Percentiles rank a stretch among this genome's conserved stretches.
Conservation (phyloP, 2,797 vertebrate species). For the Glyptemys insculpta region DNA sequence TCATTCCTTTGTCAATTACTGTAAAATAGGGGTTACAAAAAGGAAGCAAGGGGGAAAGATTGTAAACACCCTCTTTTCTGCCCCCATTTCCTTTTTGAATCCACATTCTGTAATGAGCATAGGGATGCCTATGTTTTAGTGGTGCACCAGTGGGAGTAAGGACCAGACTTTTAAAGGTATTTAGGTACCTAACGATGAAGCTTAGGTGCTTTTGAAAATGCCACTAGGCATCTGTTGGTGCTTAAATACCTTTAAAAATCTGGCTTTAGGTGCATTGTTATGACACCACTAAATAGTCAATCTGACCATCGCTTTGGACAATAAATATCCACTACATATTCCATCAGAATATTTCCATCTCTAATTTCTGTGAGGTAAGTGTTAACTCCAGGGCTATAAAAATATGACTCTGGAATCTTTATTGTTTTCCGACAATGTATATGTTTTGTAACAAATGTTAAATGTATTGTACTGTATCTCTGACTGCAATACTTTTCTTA, state of each 20-base stretch:
- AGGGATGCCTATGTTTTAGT: not conserved
- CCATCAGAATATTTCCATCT: not conserved
- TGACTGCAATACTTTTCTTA: not conserved
- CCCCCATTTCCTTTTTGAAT: not conserved
- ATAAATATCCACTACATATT: not conserved
- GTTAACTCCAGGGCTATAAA: not conserved
- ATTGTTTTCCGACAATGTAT: not conserved
- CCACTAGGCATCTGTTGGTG: not conserved
- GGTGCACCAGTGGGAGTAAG: not conserved
- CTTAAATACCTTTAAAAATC: not conserved
- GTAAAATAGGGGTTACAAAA: not conserved
- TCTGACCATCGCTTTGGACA: not conserved
- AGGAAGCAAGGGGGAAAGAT: conserved; percentile 5
- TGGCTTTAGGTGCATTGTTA: not conserved
- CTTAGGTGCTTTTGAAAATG: not conserved
- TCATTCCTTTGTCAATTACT: conserved; percentile 20
- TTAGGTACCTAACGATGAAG: not conserved
- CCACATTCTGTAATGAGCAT: not conserved
- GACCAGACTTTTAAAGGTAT: conserved; percentile 7
- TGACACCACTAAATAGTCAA: not conserved
- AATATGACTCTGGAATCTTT: not conserved
- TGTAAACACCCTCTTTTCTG: not conserved
- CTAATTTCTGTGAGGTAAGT: not conserved
- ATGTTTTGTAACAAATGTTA: not conserved
- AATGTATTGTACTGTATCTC: not conserved